Evolutionary conservation across 2,888 invertebrate genomes (phyloP), one percentile per base, ranked within the genome.

Genomic region (Stenchaetothrips biformis): DNA sequence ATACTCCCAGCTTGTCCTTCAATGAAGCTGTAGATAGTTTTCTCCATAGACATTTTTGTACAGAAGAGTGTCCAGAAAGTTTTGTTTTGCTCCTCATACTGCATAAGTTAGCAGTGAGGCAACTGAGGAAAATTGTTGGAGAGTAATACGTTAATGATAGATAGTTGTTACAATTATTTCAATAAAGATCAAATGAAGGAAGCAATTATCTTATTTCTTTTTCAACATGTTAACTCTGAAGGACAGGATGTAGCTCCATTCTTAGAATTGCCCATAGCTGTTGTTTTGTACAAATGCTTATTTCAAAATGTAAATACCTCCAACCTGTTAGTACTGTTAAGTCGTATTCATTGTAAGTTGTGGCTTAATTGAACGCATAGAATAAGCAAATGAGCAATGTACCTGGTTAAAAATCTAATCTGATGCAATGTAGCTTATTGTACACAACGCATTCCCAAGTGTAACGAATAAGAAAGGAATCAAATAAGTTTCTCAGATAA

Each of bases 381-480:
- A 11, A 25, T 74, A 74, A 74, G 67, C 67, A 74, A 74, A 74
- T 25, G 67, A 74, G 67, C 67, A 74, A 74, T 74, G 67, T 74
- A 74, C 67, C 67, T 74, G 67, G 67, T 74, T 74, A 25, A 74
- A 74, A 74, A 25, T 74, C 67, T 74, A 74, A 74, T 74, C 67
- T 74, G 67, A 74, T 74, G 67, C 67, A 74, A 74, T 74, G 67
- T 74, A 74, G 67, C 25, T n/a, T 74, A 74, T 74, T 74, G 67
- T 74, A 74, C 67, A 74, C 67, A 74, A 74, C 67, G 67, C 67
- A 74, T 74, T 74, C 67, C 67, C 67, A 74, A 74, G 25, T 74
- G 67, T 74, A 74, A 25, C 67, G 25, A 21, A 7, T 74, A 74
- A 74, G 67, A 74, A 53, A 74, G 67, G 67, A 74, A 74, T 74